These are phyloP conservation scores for Gadus chalcogrammus DNA, from an alignment of 2,113 vertebrate species.

Conservation along the genomic window DNA sequence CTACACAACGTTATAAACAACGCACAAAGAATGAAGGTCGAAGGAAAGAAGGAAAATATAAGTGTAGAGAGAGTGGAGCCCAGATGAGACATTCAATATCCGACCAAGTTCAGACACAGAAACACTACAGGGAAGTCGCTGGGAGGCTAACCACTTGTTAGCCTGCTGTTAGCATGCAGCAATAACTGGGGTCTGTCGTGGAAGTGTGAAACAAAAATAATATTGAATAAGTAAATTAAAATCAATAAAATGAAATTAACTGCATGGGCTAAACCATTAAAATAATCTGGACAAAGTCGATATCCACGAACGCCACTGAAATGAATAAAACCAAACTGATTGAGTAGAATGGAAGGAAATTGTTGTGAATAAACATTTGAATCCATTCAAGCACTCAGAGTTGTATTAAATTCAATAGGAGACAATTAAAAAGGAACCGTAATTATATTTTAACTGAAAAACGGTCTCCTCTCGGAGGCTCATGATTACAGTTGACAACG, in stretches of 20 bases:
- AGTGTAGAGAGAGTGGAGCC: constrained; percentile 49
- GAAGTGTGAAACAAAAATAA: constrained; percentile 28
- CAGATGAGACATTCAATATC: constrained; percentile 60
- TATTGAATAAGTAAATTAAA: background rate
- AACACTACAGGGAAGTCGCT: constrained; percentile 54
- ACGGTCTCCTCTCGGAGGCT: constrained; percentile 41
- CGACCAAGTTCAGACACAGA: constrained; percentile 58
- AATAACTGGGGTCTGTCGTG: constrained; percentile 33
- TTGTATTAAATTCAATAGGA: constrained; percentile 17
- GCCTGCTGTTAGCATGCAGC: constrained; percentile 77
- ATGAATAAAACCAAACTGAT: constrained; percentile 1
- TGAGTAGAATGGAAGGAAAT: background rate
- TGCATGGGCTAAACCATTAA: constrained; percentile 1
- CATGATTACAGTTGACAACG: background rate
- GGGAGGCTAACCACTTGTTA: constrained; percentile 71
- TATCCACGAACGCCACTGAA: constrained; percentile 6
- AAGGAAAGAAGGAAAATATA: constrained; percentile 12
- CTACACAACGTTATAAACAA: constrained; percentile 39
- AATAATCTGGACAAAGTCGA: background rate
- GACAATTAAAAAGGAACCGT: background rate
- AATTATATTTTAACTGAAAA: constrained; percentile 1
- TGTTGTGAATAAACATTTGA: background rate
- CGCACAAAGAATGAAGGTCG: constrained; percentile 14
- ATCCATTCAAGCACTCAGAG: background rate
- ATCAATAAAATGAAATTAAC: constrained; percentile 2